Percentiles rank a stretch among this genome's conserved stretches.
Evolutionary conservation across 2,797 vertebrate genomes (phyloP).

Genomic region (Clarias laeviceps): DNA sequence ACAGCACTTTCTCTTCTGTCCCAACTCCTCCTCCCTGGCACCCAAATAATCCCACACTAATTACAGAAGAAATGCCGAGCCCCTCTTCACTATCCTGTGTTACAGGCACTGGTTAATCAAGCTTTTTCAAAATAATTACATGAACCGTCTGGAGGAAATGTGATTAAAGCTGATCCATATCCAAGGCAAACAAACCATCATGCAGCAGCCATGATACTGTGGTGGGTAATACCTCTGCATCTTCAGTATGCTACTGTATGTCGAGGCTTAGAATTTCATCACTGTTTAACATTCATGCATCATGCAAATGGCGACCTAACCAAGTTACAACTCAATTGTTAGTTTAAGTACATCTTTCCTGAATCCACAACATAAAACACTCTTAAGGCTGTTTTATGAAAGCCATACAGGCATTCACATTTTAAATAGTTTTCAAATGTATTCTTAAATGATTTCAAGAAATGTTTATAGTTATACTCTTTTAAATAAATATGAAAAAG

Average conservation of each 20-base stretch:
- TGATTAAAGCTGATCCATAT: conserved; percentile 66
- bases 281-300: not conserved
- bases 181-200: conserved; percentile 55
- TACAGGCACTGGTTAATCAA: conserved; percentile 68
- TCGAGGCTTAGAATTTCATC: not conserved
- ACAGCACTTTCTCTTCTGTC: conserved; percentile 45
- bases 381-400: not conserved
- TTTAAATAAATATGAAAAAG: not conserved
- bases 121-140: conserved; percentile 68
- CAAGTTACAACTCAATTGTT: not conserved
- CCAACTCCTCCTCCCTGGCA: conserved; percentile 43
- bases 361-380: not conserved
- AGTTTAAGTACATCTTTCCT: not conserved
- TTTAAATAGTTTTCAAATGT: not conserved
- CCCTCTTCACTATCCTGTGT: conserved; percentile 56
- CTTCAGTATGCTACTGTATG: not conserved
- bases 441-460: not conserved
- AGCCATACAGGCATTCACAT: not conserved
- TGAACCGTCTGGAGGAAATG: conserved; percentile 65
- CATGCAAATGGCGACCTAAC: not conserved
- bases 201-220: not conserved
- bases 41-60: conserved; percentile 61
- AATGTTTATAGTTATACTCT: not conserved
- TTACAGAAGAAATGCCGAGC: conserved; percentile 56
- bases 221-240: not conserved